Base-by-base conservation (phyloP, 2,113 vertebrate genomes). In the Mixornis gularis region DNA sequence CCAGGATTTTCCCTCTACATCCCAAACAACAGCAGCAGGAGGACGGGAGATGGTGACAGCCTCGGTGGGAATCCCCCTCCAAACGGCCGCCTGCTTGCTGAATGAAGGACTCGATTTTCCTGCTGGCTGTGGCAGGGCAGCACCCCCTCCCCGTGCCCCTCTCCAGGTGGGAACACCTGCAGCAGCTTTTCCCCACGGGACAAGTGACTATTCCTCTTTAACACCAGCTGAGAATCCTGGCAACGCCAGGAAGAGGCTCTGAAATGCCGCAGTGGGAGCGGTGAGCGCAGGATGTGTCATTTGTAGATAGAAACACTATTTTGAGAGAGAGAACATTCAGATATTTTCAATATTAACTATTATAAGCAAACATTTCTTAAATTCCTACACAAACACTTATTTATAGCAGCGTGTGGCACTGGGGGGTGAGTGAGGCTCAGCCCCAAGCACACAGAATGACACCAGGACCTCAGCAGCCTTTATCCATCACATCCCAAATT, bases 281-380 rank as follows among this genome's bases (percentile, higher is more conserved):
- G 5, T 24, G 5, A 84, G 65, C 27, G 3, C 85, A 72, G 49
- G 79, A 87, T 91, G 85, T 94, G 88, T 90, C 83, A 78, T 17
- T 83, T 80, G 92, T 1, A 71, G 93, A 88, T 24, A 70, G 86
- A 85, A 89, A 79, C 46, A 9, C 93, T 95, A 89, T 94, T 89
- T 73, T 91, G 81, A 85, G 84, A 64, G 1, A 52, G 3, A 68
- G 77, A 90, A 93, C 38, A 13, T 34, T 85, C 59, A 60, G 88
- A 93, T 92, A 83, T 89, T 92, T 90, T 88, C 78, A 93, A 93
- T 94, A 95, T 86, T 95, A 91, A 93, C 93, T 92, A 93, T 87
- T 89, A 88, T 86, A 90, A 90, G 90, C 72, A 95, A 94, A 90
- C 79, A 63, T 70, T 86, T 95, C 53, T 86, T 7, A 43, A 85